These are phyloP conservation scores for Zhuqinia jingwanae DNA, from an alignment of 2,888 invertebrate species.

Conservation along the genomic window DNA sequence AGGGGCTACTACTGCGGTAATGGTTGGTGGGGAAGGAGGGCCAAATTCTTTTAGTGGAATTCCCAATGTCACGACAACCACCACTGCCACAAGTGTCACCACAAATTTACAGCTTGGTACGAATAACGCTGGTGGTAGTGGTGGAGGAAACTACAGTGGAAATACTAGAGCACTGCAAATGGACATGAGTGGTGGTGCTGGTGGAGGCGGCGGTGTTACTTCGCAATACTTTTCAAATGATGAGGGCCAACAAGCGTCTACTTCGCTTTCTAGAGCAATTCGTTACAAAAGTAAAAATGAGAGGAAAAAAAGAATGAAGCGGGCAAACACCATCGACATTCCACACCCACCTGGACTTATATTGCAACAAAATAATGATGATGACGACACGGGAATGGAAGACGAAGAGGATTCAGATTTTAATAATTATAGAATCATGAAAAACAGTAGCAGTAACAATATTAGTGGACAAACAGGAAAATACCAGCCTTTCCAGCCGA, in stretches of 20 bases:
- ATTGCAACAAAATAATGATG: slow-evolving; percentile 75
- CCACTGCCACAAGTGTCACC: slow-evolving; percentile 11
- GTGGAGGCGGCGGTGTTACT: neutral
- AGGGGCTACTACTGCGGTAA: slow-evolving; percentile 19
- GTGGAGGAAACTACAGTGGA: slow-evolving; percentile 48
- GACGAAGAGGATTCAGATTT: slow-evolving; percentile 81
- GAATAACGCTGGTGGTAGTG: neutral
- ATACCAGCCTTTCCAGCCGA: slow-evolving; percentile 84
- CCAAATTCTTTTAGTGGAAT: slow-evolving; percentile 35
- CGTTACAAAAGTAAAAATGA: slow-evolving; percentile 80
- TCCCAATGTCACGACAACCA: slow-evolving; percentile 44
- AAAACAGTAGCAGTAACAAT: slow-evolving; percentile 80
- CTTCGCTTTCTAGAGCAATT: slow-evolving; percentile 70
- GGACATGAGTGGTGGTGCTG: slow-evolving; percentile 11
- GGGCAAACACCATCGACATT: slow-evolving; percentile 94
- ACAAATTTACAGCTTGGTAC: slow-evolving; percentile 59
- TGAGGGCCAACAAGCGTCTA: slow-evolving; percentile 63
- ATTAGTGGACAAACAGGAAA: slow-evolving; percentile 79
- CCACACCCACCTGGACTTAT: slow-evolving; percentile 86
- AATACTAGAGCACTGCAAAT: slow-evolving; percentile 10
- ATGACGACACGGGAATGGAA: slow-evolving; percentile 81
- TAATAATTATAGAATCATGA: slow-evolving; percentile 60
- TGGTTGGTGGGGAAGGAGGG: slow-evolving; percentile 30
- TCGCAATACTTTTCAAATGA: slow-evolving; percentile 61
- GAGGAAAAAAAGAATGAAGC: slow-evolving; percentile 90